A percentile compares a stretch with the other conserved stretches of the same genome.
phyloP scores from a whole-genome alignment of 2,888 invertebrate genomes.

The Thelaira solivaga region DNA sequence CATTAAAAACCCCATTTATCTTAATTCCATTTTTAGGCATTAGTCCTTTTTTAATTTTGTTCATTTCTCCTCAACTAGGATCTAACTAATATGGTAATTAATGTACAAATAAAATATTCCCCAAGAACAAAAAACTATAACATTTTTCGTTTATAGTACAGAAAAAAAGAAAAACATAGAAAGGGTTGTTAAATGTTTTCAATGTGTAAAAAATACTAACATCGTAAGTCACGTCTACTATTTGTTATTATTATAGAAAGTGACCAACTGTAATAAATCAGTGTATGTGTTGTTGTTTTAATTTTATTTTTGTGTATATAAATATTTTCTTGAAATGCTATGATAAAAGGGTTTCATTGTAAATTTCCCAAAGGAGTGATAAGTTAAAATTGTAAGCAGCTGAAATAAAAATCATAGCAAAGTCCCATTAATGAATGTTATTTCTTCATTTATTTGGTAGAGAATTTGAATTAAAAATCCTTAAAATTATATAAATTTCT shows the following conservation, averaged over 20 bases:
- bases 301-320: slow-evolving; percentile 57
- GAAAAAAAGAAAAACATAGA: not conserved
- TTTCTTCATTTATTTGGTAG: slow-evolving; percentile 44
- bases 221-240: slow-evolving; percentile 59
- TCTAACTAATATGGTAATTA: slow-evolving; percentile 58
- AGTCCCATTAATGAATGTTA: slow-evolving; percentile 63
- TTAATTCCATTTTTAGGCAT: slow-evolving; percentile 43
- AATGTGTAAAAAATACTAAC: slow-evolving; percentile 8
- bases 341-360: slow-evolving; percentile 62
- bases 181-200: slow-evolving; percentile 14
- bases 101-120: slow-evolving; percentile 41
- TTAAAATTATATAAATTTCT: slow-evolving; percentile 28
- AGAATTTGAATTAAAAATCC: slow-evolving; percentile 49
- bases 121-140: slow-evolving; percentile 49
- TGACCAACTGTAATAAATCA: slow-evolving; percentile 74
- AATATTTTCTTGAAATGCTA: slow-evolving; percentile 11
- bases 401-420: slow-evolving; percentile 53
- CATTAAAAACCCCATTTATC: slow-evolving; percentile 51
- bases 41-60: slow-evolving; percentile 24
- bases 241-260: slow-evolving; percentile 64
- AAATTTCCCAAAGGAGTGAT: slow-evolving; percentile 75
- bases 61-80: slow-evolving; percentile 12
- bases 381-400: slow-evolving; percentile 73
- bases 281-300: slow-evolving; percentile 64
- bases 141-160: slow-evolving; percentile 1